A percentile compares a stretch with the other conserved stretches of the same genome.
Conservation (phyloP, 1,140 invertebrate species). For the Drosophila trapezifrons region DNA sequence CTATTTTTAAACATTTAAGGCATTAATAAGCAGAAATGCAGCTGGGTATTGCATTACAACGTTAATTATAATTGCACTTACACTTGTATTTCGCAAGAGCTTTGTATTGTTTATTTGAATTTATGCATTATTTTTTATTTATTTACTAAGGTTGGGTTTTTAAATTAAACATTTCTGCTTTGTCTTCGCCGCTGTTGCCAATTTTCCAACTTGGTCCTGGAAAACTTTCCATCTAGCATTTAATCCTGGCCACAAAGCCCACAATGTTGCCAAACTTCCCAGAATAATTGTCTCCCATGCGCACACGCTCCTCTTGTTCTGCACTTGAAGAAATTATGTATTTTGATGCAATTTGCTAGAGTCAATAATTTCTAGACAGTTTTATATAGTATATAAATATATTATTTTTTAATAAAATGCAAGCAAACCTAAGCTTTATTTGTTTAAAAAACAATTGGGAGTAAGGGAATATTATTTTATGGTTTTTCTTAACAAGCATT, state of each 20-base stretch:
- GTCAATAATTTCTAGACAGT: no score
- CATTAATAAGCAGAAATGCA: neutral
- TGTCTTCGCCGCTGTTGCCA: neutral
- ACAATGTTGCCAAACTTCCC: conserved; percentile 2
- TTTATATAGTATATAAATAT: no score
- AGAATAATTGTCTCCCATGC: conserved; percentile 3
- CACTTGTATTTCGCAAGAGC: neutral
- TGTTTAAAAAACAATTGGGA: no score
- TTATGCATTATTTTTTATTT: neutral
- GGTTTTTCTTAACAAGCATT: no score
- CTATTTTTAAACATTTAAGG: conserved; percentile 25
- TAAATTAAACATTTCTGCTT: neutral
- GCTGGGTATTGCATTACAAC: neutral
- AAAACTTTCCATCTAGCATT: neutral
- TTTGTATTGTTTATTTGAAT: neutral
- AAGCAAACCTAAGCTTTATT: no score
- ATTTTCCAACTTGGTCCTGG: neutral
- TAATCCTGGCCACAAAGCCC: conserved; percentile 1
- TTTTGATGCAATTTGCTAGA: neutral
- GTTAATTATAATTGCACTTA: neutral
- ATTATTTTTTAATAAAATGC: no score
- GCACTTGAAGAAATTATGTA: neutral
- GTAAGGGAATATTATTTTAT: no score
- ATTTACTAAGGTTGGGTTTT: neutral
- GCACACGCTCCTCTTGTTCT: neutral